These are phyloP conservation scores for Thymelicus lineola DNA, from an alignment of 2,888 invertebrate genomes.

Conservation along the genomic window DNA sequence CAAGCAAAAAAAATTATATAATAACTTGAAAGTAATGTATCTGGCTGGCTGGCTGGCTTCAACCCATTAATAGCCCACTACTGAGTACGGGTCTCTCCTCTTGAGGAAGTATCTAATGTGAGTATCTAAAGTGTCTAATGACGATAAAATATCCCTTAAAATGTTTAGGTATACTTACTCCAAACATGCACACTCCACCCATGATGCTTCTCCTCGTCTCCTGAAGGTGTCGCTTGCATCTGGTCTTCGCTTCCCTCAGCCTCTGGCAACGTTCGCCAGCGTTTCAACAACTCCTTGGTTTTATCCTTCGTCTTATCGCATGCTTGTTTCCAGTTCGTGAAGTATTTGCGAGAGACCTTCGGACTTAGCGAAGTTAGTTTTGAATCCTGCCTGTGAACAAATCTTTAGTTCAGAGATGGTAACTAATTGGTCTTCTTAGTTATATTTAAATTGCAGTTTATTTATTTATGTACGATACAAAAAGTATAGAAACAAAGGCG, in stretches of 20 bases:
- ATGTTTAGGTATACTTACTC: slow-evolving; percentile 82
- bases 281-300: slow-evolving; percentile 89
- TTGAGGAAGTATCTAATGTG: too few species aligned
- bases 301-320: slow-evolving; percentile 91
- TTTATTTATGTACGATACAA: too few species aligned
- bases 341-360: slow-evolving; percentile 89
- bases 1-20: too few species aligned
- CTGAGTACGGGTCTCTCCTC: too few species aligned
- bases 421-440: too few species aligned
- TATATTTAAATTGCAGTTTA: too few species aligned
- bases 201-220: slow-evolving; percentile 78
- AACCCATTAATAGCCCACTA: too few species aligned
- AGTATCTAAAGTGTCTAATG: too few species aligned
- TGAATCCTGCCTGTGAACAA: slow-evolving; percentile 73
- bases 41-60: too few species aligned
- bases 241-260: slow-evolving; percentile 68
- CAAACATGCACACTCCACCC: slow-evolving; percentile 92
- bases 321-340: slow-evolving; percentile 90
- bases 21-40: too few species aligned
- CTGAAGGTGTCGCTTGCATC: slow-evolving; percentile 67
- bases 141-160: slow-evolving; percentile 24
- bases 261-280: slow-evolving; percentile 89
- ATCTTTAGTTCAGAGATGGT: not conserved
- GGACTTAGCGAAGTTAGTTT: slow-evolving; percentile 72
- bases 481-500: too few species aligned